Evolutionary conservation across 2,113 vertebrate genomes (phyloP), one percentile per base, ranked within the genome.

Genomic region (Engraulis encrasicolus): DNA sequence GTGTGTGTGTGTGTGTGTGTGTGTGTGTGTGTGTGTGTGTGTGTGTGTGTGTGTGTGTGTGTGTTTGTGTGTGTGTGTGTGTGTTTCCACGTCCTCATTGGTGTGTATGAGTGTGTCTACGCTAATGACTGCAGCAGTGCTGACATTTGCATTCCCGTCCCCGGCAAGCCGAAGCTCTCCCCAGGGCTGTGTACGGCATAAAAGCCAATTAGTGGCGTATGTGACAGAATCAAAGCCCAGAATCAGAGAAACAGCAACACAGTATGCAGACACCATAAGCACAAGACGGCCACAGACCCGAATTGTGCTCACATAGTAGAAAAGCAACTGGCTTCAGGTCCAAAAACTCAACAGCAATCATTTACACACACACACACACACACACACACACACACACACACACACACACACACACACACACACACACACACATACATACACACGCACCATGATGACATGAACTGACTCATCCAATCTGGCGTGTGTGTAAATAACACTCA

Each of bases 81-180:
- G 52, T 71, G 37, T 80, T 37, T 31, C 50, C 27, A 7, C 66
- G 74, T 79, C n/a, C n/a, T n/a, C n/a, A n/a, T n/a, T n/a, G n/a
- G 37, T 84, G 52, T 84, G 83, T 37, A 15, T 66, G 52, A 58
- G 66, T 52, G 31, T 74, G 19, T 2, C 27, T 74, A 17, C 48
- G 58, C 27, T 23, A 71, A 74, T 82, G 58, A 82, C 58, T 79
- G 31, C 74, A 54, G 82, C 61, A 50, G 49, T 20, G n/a, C 27
- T 78, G 77, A 79, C 36, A 79, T 83, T 61, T 79, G 82, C 74
- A 4, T 45, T 82, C 81, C 49, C 58, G 23, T 36, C n/a, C 58
- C 23, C 54, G 27, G 37, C 58, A 82, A 40, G 20, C 54, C 40
- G 54, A 54, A 78, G 12, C 48, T 3, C 31, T 83, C 77, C 74